Conservation (phyloP, 2,797 vertebrate genomes). For the Poecilia velifera region DNA sequence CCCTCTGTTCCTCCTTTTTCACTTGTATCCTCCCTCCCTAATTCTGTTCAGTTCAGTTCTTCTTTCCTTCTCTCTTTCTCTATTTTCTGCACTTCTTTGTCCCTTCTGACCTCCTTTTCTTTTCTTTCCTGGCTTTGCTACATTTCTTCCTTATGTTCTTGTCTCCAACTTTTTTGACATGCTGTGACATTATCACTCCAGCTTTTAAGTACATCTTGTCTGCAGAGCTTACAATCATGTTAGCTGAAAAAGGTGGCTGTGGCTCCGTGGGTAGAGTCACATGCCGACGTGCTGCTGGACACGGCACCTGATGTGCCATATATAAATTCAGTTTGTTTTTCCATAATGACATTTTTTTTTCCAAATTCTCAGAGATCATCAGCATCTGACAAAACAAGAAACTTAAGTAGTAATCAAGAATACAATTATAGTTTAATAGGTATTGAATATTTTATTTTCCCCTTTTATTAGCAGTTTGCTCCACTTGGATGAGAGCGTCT, state of each 20-base stretch:
- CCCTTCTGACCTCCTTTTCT: background rate
- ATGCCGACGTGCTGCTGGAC: background rate
- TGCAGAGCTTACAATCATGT: background rate
- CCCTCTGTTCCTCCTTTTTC: background rate
- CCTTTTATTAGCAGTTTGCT: background rate
- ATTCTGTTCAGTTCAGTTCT: background rate
- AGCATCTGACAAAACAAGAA: background rate
- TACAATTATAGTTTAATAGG: background rate
- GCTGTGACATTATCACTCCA: conserved; percentile 37
- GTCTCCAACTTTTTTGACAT: conserved; percentile 3
- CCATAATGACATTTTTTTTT: conserved; percentile 15
- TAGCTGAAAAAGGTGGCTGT: background rate
- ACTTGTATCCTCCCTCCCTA: background rate
- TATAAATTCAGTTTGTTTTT: background rate
- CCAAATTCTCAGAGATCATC: background rate
- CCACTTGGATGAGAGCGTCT: background rate
- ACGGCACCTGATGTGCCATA: background rate
- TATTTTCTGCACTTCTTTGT: background rate
- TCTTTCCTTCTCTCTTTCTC: background rate
- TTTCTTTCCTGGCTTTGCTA: background rate
- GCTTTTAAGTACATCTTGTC: conserved; percentile 23
- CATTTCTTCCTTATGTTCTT: background rate
- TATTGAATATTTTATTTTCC: background rate
- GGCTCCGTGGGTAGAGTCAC: background rate
- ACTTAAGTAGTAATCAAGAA: background rate